A percentile compares a stretch with the other conserved stretches of the same genome.
phyloP scores from a whole-genome alignment of 2,888 invertebrate species.

The Hydrotaea diabolus region DNA sequence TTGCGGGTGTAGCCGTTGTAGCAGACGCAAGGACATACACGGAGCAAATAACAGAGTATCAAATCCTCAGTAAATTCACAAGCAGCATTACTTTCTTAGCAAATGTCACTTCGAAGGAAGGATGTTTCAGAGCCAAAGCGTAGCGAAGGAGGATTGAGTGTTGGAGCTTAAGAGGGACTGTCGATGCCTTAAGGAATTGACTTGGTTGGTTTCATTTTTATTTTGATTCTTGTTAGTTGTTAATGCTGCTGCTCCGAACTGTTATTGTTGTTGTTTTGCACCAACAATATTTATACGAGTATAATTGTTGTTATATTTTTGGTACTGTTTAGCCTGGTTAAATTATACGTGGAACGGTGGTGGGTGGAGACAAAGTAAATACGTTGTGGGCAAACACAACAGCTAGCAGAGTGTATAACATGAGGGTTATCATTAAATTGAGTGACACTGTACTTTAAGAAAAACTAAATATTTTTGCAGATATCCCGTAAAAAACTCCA shows the following conservation, averaged over 20 bases:
- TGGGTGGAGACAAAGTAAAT: neutral
- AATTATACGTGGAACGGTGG: neutral
- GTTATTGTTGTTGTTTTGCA: conserved; percentile 10
- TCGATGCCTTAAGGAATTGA: conserved; percentile 49
- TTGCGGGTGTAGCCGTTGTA: neutral
- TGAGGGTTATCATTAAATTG: no score
- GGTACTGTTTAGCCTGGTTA: neutral
- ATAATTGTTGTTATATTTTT: conserved; percentile 11
- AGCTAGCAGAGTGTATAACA: no score
- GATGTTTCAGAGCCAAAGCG: no score
- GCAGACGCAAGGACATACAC: neutral
- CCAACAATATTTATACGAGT: neutral
- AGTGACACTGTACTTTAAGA: no score
- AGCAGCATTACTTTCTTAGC: conserved; percentile 27
- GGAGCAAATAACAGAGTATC: conserved; percentile 28
- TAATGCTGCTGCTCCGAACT: neutral
- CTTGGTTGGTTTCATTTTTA: conserved; percentile 15
- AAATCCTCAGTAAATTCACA: conserved; percentile 49
- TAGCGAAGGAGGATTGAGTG: neutral
- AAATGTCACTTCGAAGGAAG: neutral
- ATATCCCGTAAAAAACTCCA: no score
- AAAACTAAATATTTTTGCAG: no score
- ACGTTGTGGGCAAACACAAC: neutral
- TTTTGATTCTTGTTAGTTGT: conserved; percentile 2
- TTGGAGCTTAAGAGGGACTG: conserved; percentile 20